Conservation (phyloP, 2,113 vertebrate species). For the Hyperopisus bebe region DNA sequence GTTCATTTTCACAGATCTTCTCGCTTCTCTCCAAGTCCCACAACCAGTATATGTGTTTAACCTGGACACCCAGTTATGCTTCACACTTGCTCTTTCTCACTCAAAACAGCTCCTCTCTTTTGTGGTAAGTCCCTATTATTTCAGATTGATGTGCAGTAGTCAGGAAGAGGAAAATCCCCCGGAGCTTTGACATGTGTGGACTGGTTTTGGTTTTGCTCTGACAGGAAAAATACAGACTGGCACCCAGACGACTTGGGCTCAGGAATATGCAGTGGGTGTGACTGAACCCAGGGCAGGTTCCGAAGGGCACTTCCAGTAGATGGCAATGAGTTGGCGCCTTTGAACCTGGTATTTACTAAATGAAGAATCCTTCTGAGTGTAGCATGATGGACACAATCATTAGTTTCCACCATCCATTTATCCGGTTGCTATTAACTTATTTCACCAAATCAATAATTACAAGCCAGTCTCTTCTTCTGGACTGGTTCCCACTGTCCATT, state of each 20-base stretch:
- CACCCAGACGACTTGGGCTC: neutral
- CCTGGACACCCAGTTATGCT: neutral
- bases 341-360: neutral
- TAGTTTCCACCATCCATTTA: neutral
- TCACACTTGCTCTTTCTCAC: neutral
- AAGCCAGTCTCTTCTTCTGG: slow-evolving; percentile 3
- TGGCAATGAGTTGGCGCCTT: neutral
- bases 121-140: neutral
- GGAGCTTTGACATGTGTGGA: neutral
- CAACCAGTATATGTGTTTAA: neutral
- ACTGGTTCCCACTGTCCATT: slow-evolving; percentile 18
- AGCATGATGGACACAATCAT: neutral
- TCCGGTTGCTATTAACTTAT: neutral
- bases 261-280: neutral
- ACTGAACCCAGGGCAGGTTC: neutral
- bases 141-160: neutral
- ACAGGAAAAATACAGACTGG: neutral
- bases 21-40: neutral
- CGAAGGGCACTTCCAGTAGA: neutral
- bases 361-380: neutral
- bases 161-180: neutral
- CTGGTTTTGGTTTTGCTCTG: neutral
- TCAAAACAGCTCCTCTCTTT: neutral
- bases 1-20: neutral
- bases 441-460: slow-evolving; percentile 14